Evolutionary conservation across 2,113 vertebrate genomes (phyloP), one percentile per base, ranked within the genome.

Genomic region (Alaudala cheleensis): DNA sequence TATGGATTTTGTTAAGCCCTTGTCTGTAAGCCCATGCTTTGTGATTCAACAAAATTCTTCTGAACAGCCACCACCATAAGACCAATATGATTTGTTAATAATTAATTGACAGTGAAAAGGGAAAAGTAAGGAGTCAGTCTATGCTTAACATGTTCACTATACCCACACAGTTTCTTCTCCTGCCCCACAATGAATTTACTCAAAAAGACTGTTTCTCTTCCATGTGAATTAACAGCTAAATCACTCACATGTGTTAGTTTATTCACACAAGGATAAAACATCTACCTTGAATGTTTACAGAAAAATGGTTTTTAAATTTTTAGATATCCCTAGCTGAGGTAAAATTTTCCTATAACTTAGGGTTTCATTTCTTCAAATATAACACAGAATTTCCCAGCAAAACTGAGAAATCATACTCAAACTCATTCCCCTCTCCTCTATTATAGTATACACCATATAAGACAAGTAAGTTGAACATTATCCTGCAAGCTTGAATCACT

Each of bases 301-400:
- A 61, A 6, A 79, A 93, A 65, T 11, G 1, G 1, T 31, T 88
- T 77, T 60, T 66, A 7, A 3, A 2, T 50, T 88, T 67, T 83
- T 29, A 70, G 12, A 20, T 66, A 61, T 20, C 12, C 11, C 31
- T 24, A 67, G 5, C 19, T 0, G 0, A 79, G 20, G 5, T 21
- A 24, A 15, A 19, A 17, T 64, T 80, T 81, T 29, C 24, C 24
- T 47, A 45, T 6, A 33, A 45, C 0, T 26, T 45, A 22, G 6
- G 10, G 9, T 13, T 92, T 79, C 3, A 37, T 89, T 87, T 91
- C 54, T 70, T 42, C 60, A 86, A 74, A 53, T 29, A 24, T 7
- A 91, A 57, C 16, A 34, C 9, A 53, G 34, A 49, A 25, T 73
- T 90, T 91, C 83, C 33, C n/a, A 65, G 26, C 3, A 77, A 88